phyloP scores from a whole-genome alignment of 2,888 invertebrate species.

The Bibio marci region DNA sequence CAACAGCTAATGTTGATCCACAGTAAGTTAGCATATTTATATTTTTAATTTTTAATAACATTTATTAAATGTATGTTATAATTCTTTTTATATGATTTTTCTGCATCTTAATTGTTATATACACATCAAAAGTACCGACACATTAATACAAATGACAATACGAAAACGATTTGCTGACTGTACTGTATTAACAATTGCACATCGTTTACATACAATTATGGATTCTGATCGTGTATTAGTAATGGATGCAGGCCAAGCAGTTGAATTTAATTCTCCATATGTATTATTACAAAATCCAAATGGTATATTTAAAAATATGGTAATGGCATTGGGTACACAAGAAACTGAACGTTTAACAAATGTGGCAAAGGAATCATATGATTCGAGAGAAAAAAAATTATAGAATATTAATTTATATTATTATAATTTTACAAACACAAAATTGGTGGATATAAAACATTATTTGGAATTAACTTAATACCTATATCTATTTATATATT shows the following conservation, averaged over 20 bases:
- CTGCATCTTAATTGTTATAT: too few relatives aligned
- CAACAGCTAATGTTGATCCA: conserved; percentile 45
- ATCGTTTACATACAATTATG: conserved; percentile 78
- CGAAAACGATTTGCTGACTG: conserved; percentile 53
- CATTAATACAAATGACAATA: conserved; percentile 61
- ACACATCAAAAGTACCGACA: conserved; percentile 38
- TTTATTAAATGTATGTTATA: too few relatives aligned
- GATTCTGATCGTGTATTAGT: conserved; percentile 71
- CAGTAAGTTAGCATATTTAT: conserved; percentile 16
- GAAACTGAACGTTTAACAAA: conserved; percentile 11
- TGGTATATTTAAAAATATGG: conserved; percentile 44
- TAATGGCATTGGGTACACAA: conserved; percentile 37
- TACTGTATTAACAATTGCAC: conserved; percentile 73
- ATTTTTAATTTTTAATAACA: neutral
- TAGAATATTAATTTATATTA: too few relatives aligned
- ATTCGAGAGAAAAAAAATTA: conserved; percentile 1
- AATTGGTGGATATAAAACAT: too few relatives aligned
- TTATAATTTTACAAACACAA: too few relatives aligned
- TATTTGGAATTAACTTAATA: too few relatives aligned
- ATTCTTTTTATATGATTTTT: too few relatives aligned
- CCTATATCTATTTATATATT: too few relatives aligned
- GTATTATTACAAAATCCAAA: conserved; percentile 36
- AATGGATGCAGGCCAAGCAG: conserved; percentile 55
- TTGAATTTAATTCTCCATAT: conserved; percentile 47
- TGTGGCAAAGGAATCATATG: conserved; percentile 10